phyloP scores from a whole-genome alignment of 2,797 vertebrate genomes.

The Poecile montanus region DNA sequence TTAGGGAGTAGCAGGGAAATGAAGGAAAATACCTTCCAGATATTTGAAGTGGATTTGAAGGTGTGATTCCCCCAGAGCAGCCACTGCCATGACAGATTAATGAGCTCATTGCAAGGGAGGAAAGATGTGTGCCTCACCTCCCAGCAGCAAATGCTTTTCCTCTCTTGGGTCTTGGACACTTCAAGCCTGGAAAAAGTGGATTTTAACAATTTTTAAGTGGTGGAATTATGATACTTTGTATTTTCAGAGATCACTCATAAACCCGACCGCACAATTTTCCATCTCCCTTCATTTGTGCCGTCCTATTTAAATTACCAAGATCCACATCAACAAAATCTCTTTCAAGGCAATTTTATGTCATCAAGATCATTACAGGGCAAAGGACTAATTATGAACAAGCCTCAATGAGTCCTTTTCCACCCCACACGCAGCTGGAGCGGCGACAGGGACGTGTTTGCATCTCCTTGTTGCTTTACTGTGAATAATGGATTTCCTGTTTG shows the following conservation, averaged over 20 bases:
- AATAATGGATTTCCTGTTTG: slow-evolving; percentile 14
- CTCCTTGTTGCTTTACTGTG: not conserved
- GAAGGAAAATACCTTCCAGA: not conserved
- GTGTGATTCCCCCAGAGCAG: not conserved
- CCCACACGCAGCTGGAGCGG: not conserved
- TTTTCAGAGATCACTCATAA: not conserved
- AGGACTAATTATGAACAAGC: not conserved
- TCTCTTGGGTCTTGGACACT: not conserved
- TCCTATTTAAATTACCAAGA: not conserved
- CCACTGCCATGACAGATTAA: not conserved
- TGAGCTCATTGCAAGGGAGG: not conserved
- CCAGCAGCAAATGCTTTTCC: not conserved
- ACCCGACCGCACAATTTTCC: not conserved
- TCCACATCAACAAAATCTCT: not conserved
- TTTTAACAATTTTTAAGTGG: not conserved
- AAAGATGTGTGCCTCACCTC: not conserved
- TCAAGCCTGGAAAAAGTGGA: not conserved
- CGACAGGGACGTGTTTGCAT: fast-evolving
- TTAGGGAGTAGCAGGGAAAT: not conserved
- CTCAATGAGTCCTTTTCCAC: not conserved
- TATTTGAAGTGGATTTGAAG: not conserved
- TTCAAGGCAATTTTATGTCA: not conserved
- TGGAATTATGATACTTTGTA: not conserved
- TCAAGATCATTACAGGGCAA: not conserved
- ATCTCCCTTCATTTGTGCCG: not conserved